These are phyloP conservation scores for Naso thynnoides DNA, from an alignment of 2,797 vertebrate species.

Conservation along the genomic window DNA sequence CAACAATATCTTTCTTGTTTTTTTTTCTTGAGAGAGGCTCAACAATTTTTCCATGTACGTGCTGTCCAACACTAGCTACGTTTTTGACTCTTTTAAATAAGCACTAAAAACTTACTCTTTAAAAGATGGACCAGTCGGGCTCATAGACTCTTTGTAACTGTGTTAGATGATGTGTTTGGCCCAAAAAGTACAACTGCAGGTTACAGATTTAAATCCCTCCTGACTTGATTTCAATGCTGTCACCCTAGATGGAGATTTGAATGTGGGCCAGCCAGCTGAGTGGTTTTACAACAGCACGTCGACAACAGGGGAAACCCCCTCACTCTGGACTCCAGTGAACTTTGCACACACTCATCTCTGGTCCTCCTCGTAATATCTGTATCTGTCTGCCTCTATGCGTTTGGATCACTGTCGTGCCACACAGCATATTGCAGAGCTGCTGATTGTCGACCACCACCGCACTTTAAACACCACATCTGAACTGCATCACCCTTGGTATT, in stretches of 20 bases:
- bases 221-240: constrained; percentile 27
- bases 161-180: constrained; percentile 11
- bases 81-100: not conserved
- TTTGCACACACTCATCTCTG: constrained; percentile 31
- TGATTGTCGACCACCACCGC: not conserved
- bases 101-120: not conserved
- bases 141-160: not conserved
- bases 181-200: not conserved
- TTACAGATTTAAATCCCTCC: constrained; percentile 1
- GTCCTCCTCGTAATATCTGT: constrained; percentile 20
- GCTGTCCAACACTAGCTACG: not conserved
- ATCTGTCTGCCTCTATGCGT: not conserved
- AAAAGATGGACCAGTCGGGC: constrained; percentile 3
- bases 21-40: not conserved
- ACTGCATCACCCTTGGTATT: constrained; percentile 6
- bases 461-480: constrained; percentile 31
- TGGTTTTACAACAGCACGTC: constrained; percentile 42
- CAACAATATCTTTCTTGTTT: no score
- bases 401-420: constrained; percentile 1
- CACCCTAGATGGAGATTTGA: constrained; percentile 21
- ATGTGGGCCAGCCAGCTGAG: constrained; percentile 34
- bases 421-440: not conserved
- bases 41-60: not conserved
- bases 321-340: constrained; percentile 31
- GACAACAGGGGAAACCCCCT: constrained; percentile 38